Evolutionary conservation across 2,113 vertebrate genomes (phyloP), one percentile per base, ranked within the genome.

Genomic region (Rafetus swinhoei): DNA sequence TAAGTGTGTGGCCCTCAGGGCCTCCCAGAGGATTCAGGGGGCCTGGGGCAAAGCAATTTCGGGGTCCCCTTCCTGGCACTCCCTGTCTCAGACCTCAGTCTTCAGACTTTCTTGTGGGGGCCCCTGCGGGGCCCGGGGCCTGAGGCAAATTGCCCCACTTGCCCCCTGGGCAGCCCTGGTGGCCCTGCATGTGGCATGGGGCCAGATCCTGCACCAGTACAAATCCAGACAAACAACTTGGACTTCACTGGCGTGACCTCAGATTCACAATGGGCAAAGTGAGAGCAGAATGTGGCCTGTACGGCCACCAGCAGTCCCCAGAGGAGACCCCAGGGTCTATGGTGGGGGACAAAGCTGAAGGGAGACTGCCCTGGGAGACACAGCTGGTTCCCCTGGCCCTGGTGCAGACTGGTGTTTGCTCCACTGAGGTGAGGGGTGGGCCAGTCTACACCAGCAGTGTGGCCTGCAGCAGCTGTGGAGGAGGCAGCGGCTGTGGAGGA

Each of bases 311-410:
- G 12, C 5, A 32, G 29, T 15, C 29, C 62, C 62, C 7, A 65
- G 16, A 65, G 62, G 62, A 32, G 29, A 32, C 29, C 3, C 0
- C 1, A 32, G 3, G 15, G 18, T 25, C 45, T 45, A 45, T 45
- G 45, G 45, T 45, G 45, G 45, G 45, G 45, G 29, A 29, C 29
- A 69, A 69, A 69, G 62, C 62, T 19, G 15, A n/a, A 2, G 32
- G 29, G 62, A 18, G 9, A 18, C 15, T 32, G 62, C 62, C 8
- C 62, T 45, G 45, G 45, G 45, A 45, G 45, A 15, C 27, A 29
- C 27, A 65, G 60, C 7, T 29, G 7, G 27, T 65, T 65, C 29
- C 27, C 32, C 25, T 19, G 4, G 12, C 60, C 7, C 27, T 65
- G 60, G 29, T 65, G 60, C 32, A 29, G 60, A 32, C 7, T 16